Evolutionary conservation across 2,888 invertebrate genomes (phyloP), one percentile per base, ranked within the genome.

Genomic region (Pardosa pseudoannulata): DNA sequence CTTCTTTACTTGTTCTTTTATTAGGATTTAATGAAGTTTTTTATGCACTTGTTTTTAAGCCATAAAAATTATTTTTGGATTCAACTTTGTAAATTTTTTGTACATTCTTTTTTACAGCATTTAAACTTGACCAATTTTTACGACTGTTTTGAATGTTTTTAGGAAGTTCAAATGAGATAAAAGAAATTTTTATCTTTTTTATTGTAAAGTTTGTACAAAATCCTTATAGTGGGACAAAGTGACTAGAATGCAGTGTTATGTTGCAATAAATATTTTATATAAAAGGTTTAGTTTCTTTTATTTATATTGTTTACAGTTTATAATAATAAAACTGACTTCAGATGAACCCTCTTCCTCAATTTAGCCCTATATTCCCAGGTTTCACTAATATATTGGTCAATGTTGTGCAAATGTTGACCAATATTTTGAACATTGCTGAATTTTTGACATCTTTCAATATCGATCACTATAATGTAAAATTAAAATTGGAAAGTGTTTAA

Each of bases 261-360:
- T 85, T 85, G 83, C 83, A 85, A 85, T 85, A 85, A 85, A 82
- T 70, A 79, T 73, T 85, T 85, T 62, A 46, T 76, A 65, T 27
- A 78, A 82, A 67, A 75, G n/a, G n/a, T n/a, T n/a, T n/a, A n/a
- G n/a, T n/a, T n/a, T n/a, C n/a, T n/a, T n/a, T n/a, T n/a, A n/a
- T n/a, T n/a, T n/a, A n/a, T n/a, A n/a, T n/a, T n/a, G n/a, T n/a
- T n/a, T n/a, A n/a, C n/a, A n/a, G n/a, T n/a, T n/a, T n/a, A n/a
- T n/a, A n/a, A n/a, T n/a, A n/a, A n/a, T n/a, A n/a, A n/a, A n/a
- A n/a, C n/a, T n/a, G n/a, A n/a, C n/a, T n/a, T n/a, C n/a, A n/a
- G n/a, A n/a, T n/a, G n/a, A n/a, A n/a, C n/a, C n/a, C n/a, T n/a
- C n/a, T n/a, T n/a, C n/a, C n/a, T n/a, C n/a, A n/a, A n/a, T n/a